Evolutionary conservation across 2,888 invertebrate species (phyloP).

Genomic region (Incurvaria masculella): DNA sequence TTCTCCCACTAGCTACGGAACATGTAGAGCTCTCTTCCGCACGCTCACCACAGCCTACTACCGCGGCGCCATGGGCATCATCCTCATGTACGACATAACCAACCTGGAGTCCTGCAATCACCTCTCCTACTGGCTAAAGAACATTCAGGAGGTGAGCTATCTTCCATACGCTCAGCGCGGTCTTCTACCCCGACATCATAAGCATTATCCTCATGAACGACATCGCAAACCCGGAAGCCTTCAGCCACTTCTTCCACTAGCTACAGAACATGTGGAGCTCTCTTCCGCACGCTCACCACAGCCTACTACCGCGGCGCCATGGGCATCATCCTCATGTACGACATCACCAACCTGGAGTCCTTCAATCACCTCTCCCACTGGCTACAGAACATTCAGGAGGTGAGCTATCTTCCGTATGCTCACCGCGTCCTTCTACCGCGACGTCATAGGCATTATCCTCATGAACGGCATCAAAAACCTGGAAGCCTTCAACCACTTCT

Average conservation of each 20-base stretch:
- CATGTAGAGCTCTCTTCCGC: conserved; percentile 78
- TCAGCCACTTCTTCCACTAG: conserved; percentile 71
- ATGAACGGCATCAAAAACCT: conserved; percentile 77
- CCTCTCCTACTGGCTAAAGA: conserved; percentile 85
- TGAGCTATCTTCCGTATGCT: conserved; percentile 28
- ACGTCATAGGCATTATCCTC: conserved; percentile 74
- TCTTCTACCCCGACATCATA: conserved; percentile 75
- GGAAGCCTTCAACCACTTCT: conserved; percentile 72
- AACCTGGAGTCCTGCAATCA: conserved; percentile 89
- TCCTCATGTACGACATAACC: conserved; percentile 88
- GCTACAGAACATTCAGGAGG: conserved; percentile 88
- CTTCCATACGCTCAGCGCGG: not conserved
- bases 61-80: conserved; percentile 87
- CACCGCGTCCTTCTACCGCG: no score
- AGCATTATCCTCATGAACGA: conserved; percentile 77
- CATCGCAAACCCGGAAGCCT: conserved; percentile 71
- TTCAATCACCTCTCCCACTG: conserved; percentile 88
- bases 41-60: conserved; percentile 87
- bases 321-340: conserved; percentile 90
- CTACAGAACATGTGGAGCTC: conserved; percentile 89
- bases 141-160: conserved; percentile 80
- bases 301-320: conserved; percentile 88
- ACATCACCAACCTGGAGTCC: conserved; percentile 86
- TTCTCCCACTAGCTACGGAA: conserved; percentile 82
- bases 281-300: conserved; percentile 78